Evolutionary conservation across 2,113 vertebrate species (phyloP), one percentile per base, ranked within the genome.

Genomic region (Embiotoca jacksoni): DNA sequence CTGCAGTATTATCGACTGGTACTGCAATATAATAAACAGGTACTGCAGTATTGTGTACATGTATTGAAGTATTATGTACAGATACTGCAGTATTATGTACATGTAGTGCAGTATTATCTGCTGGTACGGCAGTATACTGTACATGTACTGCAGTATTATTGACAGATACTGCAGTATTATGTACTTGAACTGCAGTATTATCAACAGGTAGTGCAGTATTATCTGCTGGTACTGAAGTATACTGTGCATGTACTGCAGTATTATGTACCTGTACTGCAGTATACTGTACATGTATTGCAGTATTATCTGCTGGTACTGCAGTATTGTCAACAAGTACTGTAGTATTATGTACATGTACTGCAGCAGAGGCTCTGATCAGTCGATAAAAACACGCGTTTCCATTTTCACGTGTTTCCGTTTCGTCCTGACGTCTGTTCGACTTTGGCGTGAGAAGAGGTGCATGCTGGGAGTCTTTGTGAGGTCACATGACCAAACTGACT

Each of bases 371-470:
- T 41, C 47, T 16, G 14, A 4, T 6, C 47, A 50, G 47, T 50
- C 14, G 16, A 8, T 41, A 41, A 6, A 41, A 41, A 41, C 47
- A 5, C 23, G 23, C 23, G 23, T 23, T 23, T 23, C 23, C 23
- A 23, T 16, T 3, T n/a, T 52, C 15, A 14, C n/a, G 49, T 52
- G 6, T 41, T 15, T 32, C 16, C 35, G 56, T 58, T 41, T 41
- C 1, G n/a, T 63, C 5, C 39, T 47, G 30, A 63, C 11, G 10
- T 70, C 11, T n/a, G 70, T 61, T 80, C 60, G 66, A 72, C 65
- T 78, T 81, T 85, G 79, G 70, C 47, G 59, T 65, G 30, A 23
- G 59, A 31, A 63, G 41, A 58, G 36, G 32, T 50, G 67, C 66
- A 72, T 80, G 54, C 58, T 70, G 59, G 50, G 41, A 82, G 33